phyloP scores from a whole-genome alignment of 2,888 invertebrate genomes.

The Cosmopolites sordidus region DNA sequence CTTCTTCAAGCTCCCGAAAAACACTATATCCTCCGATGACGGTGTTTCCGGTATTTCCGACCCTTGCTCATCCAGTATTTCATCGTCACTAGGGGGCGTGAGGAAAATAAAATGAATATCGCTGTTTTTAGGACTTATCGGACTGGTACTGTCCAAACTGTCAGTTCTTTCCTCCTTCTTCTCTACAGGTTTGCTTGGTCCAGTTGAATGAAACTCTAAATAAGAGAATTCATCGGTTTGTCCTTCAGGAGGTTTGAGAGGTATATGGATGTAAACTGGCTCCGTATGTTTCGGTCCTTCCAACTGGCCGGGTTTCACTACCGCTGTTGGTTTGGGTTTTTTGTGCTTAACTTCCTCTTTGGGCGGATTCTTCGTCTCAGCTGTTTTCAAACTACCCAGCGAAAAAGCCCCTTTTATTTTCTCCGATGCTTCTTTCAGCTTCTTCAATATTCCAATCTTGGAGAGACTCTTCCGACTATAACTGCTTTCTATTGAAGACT shows the following conservation, averaged over 20 bases:
- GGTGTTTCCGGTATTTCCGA: conserved; percentile 39
- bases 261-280: conserved; percentile 47
- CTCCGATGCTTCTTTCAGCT: conserved; percentile 41
- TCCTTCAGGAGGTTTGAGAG: conserved; percentile 45
- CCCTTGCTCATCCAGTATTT: conserved; percentile 39
- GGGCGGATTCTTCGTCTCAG: conserved; percentile 12
- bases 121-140: conserved; percentile 25
- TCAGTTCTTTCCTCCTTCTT: conserved; percentile 26
- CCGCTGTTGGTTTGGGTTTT: conserved; percentile 17
- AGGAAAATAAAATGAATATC: conserved; percentile 45
- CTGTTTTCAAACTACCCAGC: conserved; percentile 26
- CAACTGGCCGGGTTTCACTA: conserved; percentile 24
- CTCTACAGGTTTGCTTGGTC: neutral
- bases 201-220: conserved; percentile 35
- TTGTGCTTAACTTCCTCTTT: conserved; percentile 28
- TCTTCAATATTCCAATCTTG: conserved; percentile 37
- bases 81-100: conserved; percentile 48
- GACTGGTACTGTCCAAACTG: conserved; percentile 26
- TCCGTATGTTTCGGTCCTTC: conserved; percentile 26
- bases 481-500: conserved; percentile 39
- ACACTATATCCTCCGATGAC: conserved; percentile 25
- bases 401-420: conserved; percentile 40
- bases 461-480: conserved; percentile 41
- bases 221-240: conserved; percentile 45
- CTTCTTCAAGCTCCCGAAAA: conserved; percentile 36